phyloP scores from a whole-genome alignment of 2,113 vertebrate species.

The Ptyas mucosa region DNA sequence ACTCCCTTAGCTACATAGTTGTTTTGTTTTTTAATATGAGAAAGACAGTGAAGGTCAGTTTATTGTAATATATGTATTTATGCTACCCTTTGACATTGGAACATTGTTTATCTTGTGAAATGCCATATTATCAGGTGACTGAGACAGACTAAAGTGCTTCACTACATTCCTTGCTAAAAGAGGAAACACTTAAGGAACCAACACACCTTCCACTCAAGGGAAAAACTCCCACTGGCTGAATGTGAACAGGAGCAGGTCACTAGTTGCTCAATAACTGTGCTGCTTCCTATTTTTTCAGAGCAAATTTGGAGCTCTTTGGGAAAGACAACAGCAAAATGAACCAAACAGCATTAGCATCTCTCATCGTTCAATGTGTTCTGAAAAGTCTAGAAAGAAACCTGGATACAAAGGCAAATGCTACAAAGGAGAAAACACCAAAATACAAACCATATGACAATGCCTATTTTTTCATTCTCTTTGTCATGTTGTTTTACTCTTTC shows the following conservation, averaged over 20 bases:
- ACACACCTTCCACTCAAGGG: slow-evolving; percentile 31
- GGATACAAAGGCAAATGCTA: slow-evolving; percentile 60
- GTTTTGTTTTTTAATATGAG: not conserved
- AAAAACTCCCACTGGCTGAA: slow-evolving; percentile 9
- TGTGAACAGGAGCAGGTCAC: not conserved
- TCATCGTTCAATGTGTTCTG: slow-evolving; percentile 74
- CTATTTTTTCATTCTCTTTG: slow-evolving; percentile 88
- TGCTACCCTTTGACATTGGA: slow-evolving; percentile 35
- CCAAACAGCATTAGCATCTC: slow-evolving; percentile 70
- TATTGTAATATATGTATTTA: slow-evolving; percentile 44
- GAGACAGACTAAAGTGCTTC: slow-evolving; percentile 47
- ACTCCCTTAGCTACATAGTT: not conserved
- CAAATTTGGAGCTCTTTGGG: slow-evolving; percentile 33
- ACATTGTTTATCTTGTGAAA: slow-evolving; percentile 50
- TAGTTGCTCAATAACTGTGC: slow-evolving; percentile 26
- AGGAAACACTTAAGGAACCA: slow-evolving; percentile 45
- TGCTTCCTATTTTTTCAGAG: slow-evolving; percentile 29
- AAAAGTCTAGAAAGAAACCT: slow-evolving; percentile 76
- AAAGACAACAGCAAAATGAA: slow-evolving; percentile 61
- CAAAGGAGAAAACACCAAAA: slow-evolving; percentile 68
- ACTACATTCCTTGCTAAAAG: slow-evolving; percentile 78
- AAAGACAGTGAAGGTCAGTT: slow-evolving; percentile 16
- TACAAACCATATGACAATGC: slow-evolving; percentile 83
- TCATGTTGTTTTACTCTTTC: slow-evolving; percentile 89
- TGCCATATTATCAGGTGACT: slow-evolving; percentile 53